Base-by-base conservation (phyloP, 2,888 invertebrate species). In the Scrobipalpa atriplicella region DNA sequence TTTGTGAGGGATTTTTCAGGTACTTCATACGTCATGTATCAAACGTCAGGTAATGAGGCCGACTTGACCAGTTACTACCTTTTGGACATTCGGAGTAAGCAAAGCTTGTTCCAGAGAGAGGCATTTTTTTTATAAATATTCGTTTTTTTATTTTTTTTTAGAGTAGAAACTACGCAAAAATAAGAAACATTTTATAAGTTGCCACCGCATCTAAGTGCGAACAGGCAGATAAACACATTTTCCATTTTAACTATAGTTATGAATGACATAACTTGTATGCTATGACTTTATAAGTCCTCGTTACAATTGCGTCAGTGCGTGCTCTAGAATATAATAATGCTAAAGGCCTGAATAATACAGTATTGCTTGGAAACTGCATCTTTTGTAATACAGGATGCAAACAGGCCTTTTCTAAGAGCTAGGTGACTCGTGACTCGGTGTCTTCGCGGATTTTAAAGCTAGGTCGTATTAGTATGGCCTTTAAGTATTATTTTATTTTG, bases 341-440 rank as follows among this genome's bases (percentile, higher is more conserved):
- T 47, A 47, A 43, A 47, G n/a, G 7, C n/a, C 47, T 7, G 47
- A n/a, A 16, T 47, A n/a, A 16, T 16, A n/a, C 47, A 47, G 16
- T 47, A 16, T 47, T 47, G 47, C 47, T 47, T 47, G 47, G 47
- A 47, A 47, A 47, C 47, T 47, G 47, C 47, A 47, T n/a, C n/a
- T 47, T 47, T 47, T 47, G 47, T 47, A 47, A 47, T 47, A 16
- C 47, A 58, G 65, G 13, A 52, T 38, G 21, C 64, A 52, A 5
- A 29, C 29, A 47, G 47, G n/a, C 47, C 47, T 8, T 47, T 47
- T 16, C n/a, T 16, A 43, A 43, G n/a, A 47, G 16, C 47, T 47
- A n/a, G n/a, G 47, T 16, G 47, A 8, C 5, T 47, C 47, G 47
- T 47, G 47, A 47, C 47, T n/a, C n/a, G 47, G 16, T 6, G n/a